Evolutionary conservation across 53 echinoderm and acorn worm species (phyloP), one percentile per base, ranked within the genome.

Genomic region (Apostichopus leukothele): DNA sequence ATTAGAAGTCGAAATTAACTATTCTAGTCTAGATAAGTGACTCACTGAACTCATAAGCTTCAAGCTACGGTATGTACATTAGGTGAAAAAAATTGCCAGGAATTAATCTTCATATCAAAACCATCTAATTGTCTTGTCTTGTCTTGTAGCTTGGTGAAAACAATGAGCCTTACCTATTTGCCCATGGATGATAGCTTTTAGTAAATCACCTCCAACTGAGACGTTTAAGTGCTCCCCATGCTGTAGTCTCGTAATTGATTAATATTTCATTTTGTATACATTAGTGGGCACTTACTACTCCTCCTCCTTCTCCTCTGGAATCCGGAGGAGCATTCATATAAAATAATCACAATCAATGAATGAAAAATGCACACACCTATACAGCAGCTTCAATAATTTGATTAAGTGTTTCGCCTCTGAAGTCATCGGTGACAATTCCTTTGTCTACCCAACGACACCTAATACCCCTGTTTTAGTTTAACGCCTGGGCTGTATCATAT

Each of bases 371-470:
- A 55, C 18, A 81, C 57, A 20, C 23, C n/a, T 23, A 59, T 7
- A 21, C 71, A 5, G 71, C 81, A 81, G 59, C 53, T 9, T 23
- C 81, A 10, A 81, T 81, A 81, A 59, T 81, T 20, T 81, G 81
- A 81, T 81, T 81, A 81, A 81, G 20, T 59, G 22, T 18, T n/a
- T 4, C 54, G 4, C 81, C 59, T 54, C 4, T 81, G 81, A 54
- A 81, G n/a, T 55, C 55, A 54, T 53, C 51, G 16, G 54, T 10
- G 81, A 13, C 55, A 81, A 54, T 54, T 81, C 81, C 81, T 81
- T 81, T 81, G 81, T 81, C 81, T 54, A 71, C 71, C 71, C 7
- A 23, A 21, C 60, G 81, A 81, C 81, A 81, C 19, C 53, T n/a
- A 8, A 81, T 55, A 53, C 53, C 9, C 22, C 59, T 55, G 81